Base-by-base conservation (phyloP, 1,140 invertebrate genomes). In the Sesamia nonagrioides region DNA sequence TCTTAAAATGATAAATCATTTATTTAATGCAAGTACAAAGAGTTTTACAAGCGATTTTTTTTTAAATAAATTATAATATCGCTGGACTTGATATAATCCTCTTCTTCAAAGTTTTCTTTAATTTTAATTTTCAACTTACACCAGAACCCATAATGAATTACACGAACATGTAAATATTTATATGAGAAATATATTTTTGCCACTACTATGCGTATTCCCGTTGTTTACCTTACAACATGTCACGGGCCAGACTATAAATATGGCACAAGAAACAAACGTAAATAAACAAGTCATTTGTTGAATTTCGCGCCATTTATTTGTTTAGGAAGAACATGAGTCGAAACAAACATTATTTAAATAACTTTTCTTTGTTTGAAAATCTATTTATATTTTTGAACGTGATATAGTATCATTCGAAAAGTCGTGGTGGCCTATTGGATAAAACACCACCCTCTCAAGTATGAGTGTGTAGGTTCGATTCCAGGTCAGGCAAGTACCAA, bases 141-240 rank as follows among this genome's bases (percentile, higher is more conserved):
- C 56, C 72, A 61, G 3, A 40, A n/a, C 21, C 27, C 35, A 40
- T 35, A 75, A 75, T 61, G 56, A 75, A 75, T 48, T 40, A 75
- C 61, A n/a, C 42, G 50, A 45, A 45, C 72, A 48, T 27, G 40
- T 61, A 75, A 75, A 75, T 75, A 75, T 75, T 61, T 60, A 48
- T 54, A 52, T 68, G 45, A 54, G 33, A 56, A 56, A 76, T 75
- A 27, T 68, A 40, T 77, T 68, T 77, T 68, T 17, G 50, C 27
- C 56, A 13, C 61, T 37, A 52, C 61, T 33, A 52, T 66, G 48
- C 45, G 40, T 52, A 66, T 54, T 18, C 17, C n/a, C 37, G 45
- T 69, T 77, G 61, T 77, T 77, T 68, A 42, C 48, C 61, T 21
- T 40, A 17, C n/a, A 17, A 17, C 45, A 50, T 72, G 72, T 61